Conservation (phyloP, 2,113 vertebrate genomes). For the Pyxicephalus adspersus region DNA sequence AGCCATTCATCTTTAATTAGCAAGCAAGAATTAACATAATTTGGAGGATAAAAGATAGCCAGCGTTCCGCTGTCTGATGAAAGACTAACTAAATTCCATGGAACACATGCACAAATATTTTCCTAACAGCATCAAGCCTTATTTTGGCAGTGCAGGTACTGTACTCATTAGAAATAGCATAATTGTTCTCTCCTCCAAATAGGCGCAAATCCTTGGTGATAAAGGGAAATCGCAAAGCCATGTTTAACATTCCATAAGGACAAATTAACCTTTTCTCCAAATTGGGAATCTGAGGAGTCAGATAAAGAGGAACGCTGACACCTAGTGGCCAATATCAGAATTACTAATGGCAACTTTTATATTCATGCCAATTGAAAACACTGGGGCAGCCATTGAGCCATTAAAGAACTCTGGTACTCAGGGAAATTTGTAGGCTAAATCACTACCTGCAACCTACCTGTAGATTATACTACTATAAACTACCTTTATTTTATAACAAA, state of each 20-base stretch:
- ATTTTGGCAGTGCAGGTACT: neutral
- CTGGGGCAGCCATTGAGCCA: too few species aligned
- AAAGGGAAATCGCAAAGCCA: slow-evolving; percentile 5
- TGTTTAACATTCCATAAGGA: slow-evolving; percentile 17
- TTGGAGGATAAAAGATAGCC: neutral
- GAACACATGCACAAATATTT: slow-evolving; percentile 26
- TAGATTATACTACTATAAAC: too few species aligned
- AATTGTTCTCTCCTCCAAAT: neutral
- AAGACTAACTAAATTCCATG: neutral
- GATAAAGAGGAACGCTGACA: neutral
- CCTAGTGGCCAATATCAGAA: neutral
- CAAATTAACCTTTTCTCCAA: neutral
- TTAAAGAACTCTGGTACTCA: too few species aligned
- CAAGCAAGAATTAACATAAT: neutral
- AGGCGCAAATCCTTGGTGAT: slow-evolving; percentile 10
- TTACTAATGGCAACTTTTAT: neutral
- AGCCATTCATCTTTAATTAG: neutral
- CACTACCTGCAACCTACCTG: too few species aligned
- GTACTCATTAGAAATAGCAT: neutral
- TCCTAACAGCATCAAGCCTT: slow-evolving; percentile 18
- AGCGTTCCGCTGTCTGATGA: neutral
- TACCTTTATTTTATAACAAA: too few species aligned
- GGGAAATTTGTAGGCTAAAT: too few species aligned
- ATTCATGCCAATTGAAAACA: neutral
- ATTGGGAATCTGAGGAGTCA: neutral